These are phyloP conservation scores for Drosophila auraria DNA, from an alignment of 1,140 invertebrate species.

Conservation along the genomic window DNA sequence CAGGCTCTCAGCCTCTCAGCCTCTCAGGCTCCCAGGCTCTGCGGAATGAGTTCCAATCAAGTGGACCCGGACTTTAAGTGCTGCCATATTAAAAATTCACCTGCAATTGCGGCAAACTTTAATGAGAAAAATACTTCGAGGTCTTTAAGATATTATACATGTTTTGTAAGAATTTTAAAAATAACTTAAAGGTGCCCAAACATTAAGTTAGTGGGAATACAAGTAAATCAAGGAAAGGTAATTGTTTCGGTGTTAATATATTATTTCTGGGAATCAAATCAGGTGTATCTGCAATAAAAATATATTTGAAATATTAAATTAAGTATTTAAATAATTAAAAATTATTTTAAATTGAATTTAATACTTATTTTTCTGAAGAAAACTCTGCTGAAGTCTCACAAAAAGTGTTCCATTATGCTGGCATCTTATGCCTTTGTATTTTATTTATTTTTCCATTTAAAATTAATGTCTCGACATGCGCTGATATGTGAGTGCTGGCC, in stretches of 20 bases:
- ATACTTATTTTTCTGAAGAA: no score
- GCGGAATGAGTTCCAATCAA: slow-evolving; percentile 14
- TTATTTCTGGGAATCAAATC: no score
- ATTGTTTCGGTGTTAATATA: not conserved
- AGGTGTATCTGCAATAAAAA: no score
- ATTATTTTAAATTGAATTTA: no score
- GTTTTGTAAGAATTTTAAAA: no score
- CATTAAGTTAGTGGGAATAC: not conserved
- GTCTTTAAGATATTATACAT: no score
- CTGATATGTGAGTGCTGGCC: slow-evolving; percentile 13
- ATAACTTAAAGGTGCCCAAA: not conserved
- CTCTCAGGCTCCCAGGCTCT: not conserved
- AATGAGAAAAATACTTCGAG: not conserved
- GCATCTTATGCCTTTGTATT: no score
- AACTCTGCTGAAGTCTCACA: not conserved
- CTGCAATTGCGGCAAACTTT: not conserved
- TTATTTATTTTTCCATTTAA: not conserved
- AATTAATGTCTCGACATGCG: slow-evolving; percentile 1
- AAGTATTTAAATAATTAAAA: not conserved
- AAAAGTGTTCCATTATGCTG: not conserved
- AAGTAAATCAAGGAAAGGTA: not conserved
- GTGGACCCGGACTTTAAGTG: slow-evolving; percentile 9
- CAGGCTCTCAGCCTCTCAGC: not conserved
- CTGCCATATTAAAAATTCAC: not conserved
- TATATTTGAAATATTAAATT: not conserved